Conservation (phyloP, 2,888 invertebrate species). For the Tachina lurida region DNA sequence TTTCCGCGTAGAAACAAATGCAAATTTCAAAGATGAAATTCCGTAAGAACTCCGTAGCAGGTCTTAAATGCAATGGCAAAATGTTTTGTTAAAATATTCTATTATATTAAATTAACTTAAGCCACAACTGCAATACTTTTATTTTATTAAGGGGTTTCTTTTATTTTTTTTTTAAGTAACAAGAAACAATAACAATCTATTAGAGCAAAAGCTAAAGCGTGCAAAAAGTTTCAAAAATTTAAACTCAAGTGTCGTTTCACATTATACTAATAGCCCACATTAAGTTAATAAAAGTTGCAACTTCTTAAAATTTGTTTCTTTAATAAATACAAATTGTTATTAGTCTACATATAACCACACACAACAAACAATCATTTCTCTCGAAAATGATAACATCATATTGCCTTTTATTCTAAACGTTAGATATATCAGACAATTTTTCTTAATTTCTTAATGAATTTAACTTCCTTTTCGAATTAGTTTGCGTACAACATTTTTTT, state of each 20-base stretch:
- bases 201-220: not conserved
- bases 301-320: not conserved
- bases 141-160: not conserved
- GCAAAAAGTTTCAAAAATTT: not conserved
- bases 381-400: not conserved
- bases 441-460: conserved; percentile 58
- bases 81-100: not conserved
- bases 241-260: not conserved
- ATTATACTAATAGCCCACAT: not conserved
- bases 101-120: too few species aligned
- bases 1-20: too few species aligned
- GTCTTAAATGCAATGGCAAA: not conserved
- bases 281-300: not conserved
- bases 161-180: not conserved
- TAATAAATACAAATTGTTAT: conserved; percentile 19
- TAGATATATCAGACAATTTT: conserved; percentile 35
- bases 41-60: too few species aligned
- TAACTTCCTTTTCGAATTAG: conserved; percentile 34
- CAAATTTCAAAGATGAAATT: too few species aligned
- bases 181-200: too few species aligned
- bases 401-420: conserved; percentile 29
- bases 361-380: not conserved
- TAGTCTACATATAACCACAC: not conserved
- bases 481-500: not conserved
- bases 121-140: too few species aligned